Conservation (phyloP, 2,113 vertebrate genomes). For the Ciconia maguari region DNA sequence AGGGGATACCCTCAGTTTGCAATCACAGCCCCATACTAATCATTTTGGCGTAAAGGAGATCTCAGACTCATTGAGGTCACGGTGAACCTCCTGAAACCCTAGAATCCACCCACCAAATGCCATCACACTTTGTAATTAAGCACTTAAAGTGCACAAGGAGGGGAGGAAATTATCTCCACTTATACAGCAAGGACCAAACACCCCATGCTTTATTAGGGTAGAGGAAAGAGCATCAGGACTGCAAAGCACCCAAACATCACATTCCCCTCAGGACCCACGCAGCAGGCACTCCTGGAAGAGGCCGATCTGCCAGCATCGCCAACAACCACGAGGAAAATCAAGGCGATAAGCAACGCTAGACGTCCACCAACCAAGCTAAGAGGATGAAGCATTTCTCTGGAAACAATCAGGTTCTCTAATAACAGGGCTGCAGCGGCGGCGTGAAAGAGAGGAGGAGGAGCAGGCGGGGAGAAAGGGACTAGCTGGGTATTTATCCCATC, state of each 20-base stretch:
- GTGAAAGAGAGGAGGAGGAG: slow-evolving; percentile 56
- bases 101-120: not conserved
- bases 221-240: not conserved
- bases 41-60: not conserved
- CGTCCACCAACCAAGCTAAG: not conserved
- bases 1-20: not conserved
- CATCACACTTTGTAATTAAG: not conserved
- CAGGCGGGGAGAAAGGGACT: slow-evolving; percentile 54
- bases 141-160: fast-evolving
- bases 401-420: slow-evolving; percentile 50
- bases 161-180: not conserved
- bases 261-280: not conserved
- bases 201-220: not conserved
- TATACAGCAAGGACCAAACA: not conserved
- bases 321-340: not conserved
- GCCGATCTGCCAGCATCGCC: not conserved
- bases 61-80: not conserved
- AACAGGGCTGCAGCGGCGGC: not conserved
- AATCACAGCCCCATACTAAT: not conserved
- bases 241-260: not conserved
- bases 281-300: not conserved
- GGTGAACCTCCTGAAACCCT: not conserved
- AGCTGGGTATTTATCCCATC: slow-evolving; percentile 64
- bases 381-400: slow-evolving; percentile 46
- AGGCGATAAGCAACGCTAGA: not conserved